These are phyloP conservation scores for Poecilia gillii DNA, from an alignment of 2,797 vertebrate genomes.

Conservation along the genomic window DNA sequence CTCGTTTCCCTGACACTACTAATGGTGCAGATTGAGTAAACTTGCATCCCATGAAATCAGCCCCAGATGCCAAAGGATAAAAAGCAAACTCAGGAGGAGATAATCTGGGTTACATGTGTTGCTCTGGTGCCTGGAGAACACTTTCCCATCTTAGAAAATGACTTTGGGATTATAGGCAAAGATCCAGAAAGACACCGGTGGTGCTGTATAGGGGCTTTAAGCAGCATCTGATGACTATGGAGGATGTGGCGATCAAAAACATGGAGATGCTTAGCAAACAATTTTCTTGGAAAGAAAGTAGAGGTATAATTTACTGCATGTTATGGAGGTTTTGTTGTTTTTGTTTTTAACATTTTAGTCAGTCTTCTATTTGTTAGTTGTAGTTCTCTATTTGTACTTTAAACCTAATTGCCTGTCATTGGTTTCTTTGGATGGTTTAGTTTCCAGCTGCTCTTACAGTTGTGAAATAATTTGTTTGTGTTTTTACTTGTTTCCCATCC, in stretches of 20 bases:
- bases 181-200: constrained; percentile 38
- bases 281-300: neutral
- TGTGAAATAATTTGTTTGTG: neutral
- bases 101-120: constrained; percentile 48
- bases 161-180: constrained; percentile 42
- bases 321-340: neutral
- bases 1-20: constrained; percentile 13
- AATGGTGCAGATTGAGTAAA: constrained; percentile 24
- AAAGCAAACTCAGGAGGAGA: constrained; percentile 22
- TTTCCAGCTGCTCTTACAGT: neutral
- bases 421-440: neutral
- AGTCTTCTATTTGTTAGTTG: neutral
- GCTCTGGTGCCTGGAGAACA: constrained; percentile 41
- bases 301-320: neutral
- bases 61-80: constrained; percentile 31
- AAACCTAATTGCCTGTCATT: neutral
- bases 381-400: neutral
- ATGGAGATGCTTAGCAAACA: neutral
- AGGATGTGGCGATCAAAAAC: constrained; percentile 5
- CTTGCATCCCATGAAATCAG: constrained; percentile 11
- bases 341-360: neutral
- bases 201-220: constrained; percentile 27
- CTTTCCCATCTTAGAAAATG: constrained; percentile 27
- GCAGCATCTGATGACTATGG: constrained; percentile 1
- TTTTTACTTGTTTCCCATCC: neutral